These are phyloP conservation scores for Myotis myotis DNA, from an alignment of 2,797 vertebrate species.

Conservation along the genomic window DNA sequence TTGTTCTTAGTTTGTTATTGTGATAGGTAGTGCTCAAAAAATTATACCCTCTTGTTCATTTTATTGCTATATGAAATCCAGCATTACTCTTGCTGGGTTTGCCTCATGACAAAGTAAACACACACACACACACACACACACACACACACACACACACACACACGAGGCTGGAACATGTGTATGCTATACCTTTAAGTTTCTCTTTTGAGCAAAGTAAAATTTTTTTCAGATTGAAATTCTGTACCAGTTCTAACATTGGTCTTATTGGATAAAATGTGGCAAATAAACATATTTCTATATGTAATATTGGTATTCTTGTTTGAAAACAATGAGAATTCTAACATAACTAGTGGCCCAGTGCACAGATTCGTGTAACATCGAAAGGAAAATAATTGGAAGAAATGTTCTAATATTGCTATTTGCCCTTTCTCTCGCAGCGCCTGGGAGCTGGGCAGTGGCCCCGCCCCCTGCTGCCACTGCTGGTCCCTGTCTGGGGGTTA, in stretches of 20 bases:
- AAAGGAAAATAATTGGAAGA: too few relatives aligned
- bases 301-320: not conserved
- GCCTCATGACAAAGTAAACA: not conserved
- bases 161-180: not conserved
- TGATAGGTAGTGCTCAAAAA: slow-evolving; percentile 33
- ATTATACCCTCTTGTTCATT: not conserved
- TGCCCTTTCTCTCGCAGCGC: too few relatives aligned
- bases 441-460: too few relatives aligned
- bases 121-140: not conserved
- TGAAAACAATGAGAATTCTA: not conserved
- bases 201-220: not conserved
- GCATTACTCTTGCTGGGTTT: not conserved
- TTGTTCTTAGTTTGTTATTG: slow-evolving; percentile 27
- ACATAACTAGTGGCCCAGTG: not conserved
- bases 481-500: too few relatives aligned
- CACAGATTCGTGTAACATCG: too few relatives aligned
- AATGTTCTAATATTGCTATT: too few relatives aligned
- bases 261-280: not conserved
- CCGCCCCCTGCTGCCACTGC: too few relatives aligned
- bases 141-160: not conserved
- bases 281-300: not conserved
- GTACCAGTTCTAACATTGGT: not conserved
- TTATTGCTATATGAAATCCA: not conserved
- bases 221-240: not conserved
- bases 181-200: not conserved